phyloP scores from a whole-genome alignment of 2,888 invertebrate species.

The Tachina grossa region DNA sequence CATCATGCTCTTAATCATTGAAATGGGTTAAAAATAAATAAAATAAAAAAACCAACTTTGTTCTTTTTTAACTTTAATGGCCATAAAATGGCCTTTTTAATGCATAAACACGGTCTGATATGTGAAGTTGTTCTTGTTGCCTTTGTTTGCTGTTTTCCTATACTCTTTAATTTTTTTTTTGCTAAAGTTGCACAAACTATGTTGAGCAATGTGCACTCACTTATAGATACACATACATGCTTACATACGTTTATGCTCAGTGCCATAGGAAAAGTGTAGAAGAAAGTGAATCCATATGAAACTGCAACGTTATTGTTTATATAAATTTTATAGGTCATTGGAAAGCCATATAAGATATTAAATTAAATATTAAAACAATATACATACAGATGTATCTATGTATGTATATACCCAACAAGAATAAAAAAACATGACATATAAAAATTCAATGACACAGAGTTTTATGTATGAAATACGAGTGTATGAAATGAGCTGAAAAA shows the following conservation, averaged over 20 bases:
- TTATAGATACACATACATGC: neutral
- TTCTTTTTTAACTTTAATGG: slow-evolving; percentile 35
- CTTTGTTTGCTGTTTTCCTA: neutral
- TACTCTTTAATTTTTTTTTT: slow-evolving; percentile 17
- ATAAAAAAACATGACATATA: slow-evolving; percentile 6
- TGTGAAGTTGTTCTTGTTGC: neutral
- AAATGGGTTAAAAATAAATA: neutral
- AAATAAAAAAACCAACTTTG: slow-evolving; percentile 37
- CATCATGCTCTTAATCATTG: neutral
- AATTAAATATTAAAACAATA: slow-evolving; percentile 62
- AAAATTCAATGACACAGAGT: slow-evolving; percentile 21
- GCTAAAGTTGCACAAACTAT: slow-evolving; percentile 41
- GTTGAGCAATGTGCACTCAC: slow-evolving; percentile 37
- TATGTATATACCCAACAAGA: neutral
- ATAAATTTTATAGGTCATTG: slow-evolving; percentile 69
- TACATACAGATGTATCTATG: neutral
- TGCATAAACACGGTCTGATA: slow-evolving; percentile 28
- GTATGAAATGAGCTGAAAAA: slow-evolving; percentile 43
- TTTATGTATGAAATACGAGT: slow-evolving; percentile 22
- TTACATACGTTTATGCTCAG: neutral
- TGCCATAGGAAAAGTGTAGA: slow-evolving; percentile 9
- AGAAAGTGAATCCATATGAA: slow-evolving; percentile 65
- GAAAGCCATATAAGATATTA: slow-evolving; percentile 67
- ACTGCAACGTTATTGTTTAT: slow-evolving; percentile 41
- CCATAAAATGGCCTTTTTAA: slow-evolving; percentile 53